Evolutionary conservation across 2,797 vertebrate species (phyloP).

Genomic region (Sternotherus odoratus): DNA sequence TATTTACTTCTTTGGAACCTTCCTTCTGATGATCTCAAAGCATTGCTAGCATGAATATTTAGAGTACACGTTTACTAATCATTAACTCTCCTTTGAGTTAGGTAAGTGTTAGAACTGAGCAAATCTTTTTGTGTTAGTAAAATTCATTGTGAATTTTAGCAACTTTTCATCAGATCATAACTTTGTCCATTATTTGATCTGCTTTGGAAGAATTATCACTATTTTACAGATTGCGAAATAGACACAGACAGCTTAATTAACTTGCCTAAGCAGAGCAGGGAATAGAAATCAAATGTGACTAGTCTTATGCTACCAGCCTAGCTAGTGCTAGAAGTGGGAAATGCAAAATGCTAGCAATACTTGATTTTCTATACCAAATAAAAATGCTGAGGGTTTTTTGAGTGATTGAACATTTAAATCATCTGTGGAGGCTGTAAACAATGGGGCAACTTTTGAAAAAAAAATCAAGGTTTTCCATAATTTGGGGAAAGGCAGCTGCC

Average conservation of each 20-base stretch:
- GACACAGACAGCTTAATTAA: background rate
- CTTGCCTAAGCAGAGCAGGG: background rate
- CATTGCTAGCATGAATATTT: background rate
- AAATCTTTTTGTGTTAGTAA: background rate
- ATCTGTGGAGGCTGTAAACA: background rate
- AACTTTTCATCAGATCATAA: background rate
- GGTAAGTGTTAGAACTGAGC: background rate
- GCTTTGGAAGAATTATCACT: background rate
- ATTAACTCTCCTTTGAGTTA: background rate
- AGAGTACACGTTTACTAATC: background rate
- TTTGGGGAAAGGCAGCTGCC: background rate
- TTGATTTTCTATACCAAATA: background rate
- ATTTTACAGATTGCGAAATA: background rate
- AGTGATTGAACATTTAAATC: background rate
- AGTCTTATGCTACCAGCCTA: no score
- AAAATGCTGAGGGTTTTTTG: background rate
- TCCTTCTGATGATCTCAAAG: background rate
- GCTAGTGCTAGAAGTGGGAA: background rate
- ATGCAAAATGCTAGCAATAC: background rate
- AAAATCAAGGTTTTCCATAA: background rate
- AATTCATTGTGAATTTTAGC: background rate
- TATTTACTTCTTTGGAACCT: background rate
- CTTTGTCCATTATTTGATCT: background rate
- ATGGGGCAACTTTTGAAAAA: background rate
- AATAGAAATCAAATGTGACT: background rate